Conservation (phyloP, 2,113 vertebrate genomes). For the Philantomba maxwellii region DNA sequence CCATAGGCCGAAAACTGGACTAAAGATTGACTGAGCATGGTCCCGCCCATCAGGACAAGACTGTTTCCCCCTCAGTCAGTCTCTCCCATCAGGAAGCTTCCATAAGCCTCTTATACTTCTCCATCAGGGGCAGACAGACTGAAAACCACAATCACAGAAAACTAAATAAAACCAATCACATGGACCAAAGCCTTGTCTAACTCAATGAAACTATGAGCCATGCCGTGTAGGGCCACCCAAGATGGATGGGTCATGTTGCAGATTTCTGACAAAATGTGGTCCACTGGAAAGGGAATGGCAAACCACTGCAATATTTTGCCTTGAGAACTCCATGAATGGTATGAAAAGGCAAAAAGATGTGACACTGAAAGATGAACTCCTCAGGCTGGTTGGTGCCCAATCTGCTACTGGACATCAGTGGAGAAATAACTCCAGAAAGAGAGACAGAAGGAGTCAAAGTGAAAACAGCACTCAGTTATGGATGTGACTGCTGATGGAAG, state of each 20-base stretch:
- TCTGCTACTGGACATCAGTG: neutral
- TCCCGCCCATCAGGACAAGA: neutral
- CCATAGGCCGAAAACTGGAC: neutral
- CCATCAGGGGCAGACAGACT: neutral
- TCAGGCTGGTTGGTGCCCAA: neutral
- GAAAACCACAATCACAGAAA: neutral
- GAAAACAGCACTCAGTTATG: neutral
- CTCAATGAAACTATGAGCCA: neutral
- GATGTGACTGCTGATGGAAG: neutral
- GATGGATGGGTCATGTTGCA: fast-evolving
- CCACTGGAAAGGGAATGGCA: neutral
- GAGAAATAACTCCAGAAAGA: neutral
- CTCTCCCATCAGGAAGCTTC: neutral
- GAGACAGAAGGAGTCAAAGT: neutral
- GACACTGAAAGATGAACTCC: neutral
- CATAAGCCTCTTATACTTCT: neutral
- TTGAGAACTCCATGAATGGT: neutral
- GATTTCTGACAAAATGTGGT: neutral
- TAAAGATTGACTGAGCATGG: neutral
- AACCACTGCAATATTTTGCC: neutral
- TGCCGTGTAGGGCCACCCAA: neutral
- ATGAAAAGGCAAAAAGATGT: neutral
- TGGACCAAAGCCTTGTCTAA: neutral
- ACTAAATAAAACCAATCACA: neutral
- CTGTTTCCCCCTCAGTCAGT: neutral